phyloP scores from a whole-genome alignment of 2,888 invertebrate species.

The Empis stercorea region DNA sequence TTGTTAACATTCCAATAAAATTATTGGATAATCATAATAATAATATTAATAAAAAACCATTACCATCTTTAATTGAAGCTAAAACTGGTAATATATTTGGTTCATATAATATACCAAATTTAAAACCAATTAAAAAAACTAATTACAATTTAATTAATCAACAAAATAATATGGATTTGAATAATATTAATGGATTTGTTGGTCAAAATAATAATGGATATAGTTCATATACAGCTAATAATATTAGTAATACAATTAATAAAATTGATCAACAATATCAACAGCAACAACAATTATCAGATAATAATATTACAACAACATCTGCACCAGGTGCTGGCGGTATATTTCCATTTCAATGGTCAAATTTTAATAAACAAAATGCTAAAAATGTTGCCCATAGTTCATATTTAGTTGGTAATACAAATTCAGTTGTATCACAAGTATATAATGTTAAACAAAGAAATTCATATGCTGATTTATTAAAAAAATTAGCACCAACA shows the following conservation, averaged over 20 bases:
- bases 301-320: too few relatives aligned
- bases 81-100: conserved; percentile 19
- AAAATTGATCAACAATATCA: background rate
- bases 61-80: conserved; percentile 21
- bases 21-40: conserved; percentile 10
- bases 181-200: too few relatives aligned
- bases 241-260: too few relatives aligned
- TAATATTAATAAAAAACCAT: conserved; percentile 10
- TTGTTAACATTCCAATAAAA: conserved; percentile 20
- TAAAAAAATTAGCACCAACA: background rate
- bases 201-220: too few relatives aligned
- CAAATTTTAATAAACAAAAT: background rate
- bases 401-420: background rate
- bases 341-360: too few relatives aligned
- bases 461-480: background rate
- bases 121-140: conserved; percentile 14
- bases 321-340: too few relatives aligned
- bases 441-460: background rate
- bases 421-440: background rate
- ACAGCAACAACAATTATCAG: background rate
- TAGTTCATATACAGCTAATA: too few relatives aligned
- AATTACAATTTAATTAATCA: background rate
- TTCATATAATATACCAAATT: conserved; percentile 15
- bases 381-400: background rate
- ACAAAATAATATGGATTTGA: too few relatives aligned